Conservation (phyloP, 2,888 invertebrate genomes). For the Thyatira batis region DNA sequence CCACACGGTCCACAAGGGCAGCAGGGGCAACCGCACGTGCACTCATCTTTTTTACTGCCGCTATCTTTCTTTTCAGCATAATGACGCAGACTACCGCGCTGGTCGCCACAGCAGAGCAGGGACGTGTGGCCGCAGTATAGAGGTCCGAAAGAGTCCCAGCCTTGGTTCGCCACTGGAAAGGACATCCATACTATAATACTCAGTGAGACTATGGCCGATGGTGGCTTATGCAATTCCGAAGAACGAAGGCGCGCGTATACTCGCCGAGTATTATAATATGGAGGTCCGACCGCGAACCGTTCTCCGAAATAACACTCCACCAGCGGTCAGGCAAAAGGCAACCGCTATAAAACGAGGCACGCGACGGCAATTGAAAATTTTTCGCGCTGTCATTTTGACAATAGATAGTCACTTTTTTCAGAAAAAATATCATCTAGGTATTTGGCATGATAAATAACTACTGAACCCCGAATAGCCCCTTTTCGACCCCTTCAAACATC, state of each 20-base stretch:
- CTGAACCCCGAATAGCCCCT: too few relatives aligned
- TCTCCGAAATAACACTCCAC: conserved; percentile 69
- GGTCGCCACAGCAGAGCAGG: conserved; percentile 51
- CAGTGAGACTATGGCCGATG: conserved; percentile 42
- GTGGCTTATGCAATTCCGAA: conserved; percentile 64
- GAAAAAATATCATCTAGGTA: neutral
- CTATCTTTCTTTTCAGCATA: conserved; percentile 53
- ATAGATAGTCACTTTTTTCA: conserved; percentile 11
- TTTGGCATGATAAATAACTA: too few relatives aligned
- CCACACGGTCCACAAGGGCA: conserved; percentile 30
- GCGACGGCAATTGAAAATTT: neutral
- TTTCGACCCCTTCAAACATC: too few relatives aligned
- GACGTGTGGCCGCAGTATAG: conserved; percentile 29
- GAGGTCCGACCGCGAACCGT: conserved; percentile 65
- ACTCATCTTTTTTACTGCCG: conserved; percentile 29
- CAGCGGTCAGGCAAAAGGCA: conserved; percentile 33
- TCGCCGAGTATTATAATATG: conserved; percentile 72
- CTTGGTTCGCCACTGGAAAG: conserved; percentile 58
- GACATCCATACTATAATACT: conserved; percentile 74
- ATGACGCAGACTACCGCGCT: conserved; percentile 30
- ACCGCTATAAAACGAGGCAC: neutral
- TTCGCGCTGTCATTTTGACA: conserved; percentile 5
- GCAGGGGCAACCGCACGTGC: conserved; percentile 23
- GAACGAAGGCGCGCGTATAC: conserved; percentile 53
- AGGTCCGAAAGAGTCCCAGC: conserved; percentile 26